These are phyloP conservation scores for Phyllostomus discolor DNA, from an alignment of 2,113 vertebrate species.

Conservation along the genomic window DNA sequence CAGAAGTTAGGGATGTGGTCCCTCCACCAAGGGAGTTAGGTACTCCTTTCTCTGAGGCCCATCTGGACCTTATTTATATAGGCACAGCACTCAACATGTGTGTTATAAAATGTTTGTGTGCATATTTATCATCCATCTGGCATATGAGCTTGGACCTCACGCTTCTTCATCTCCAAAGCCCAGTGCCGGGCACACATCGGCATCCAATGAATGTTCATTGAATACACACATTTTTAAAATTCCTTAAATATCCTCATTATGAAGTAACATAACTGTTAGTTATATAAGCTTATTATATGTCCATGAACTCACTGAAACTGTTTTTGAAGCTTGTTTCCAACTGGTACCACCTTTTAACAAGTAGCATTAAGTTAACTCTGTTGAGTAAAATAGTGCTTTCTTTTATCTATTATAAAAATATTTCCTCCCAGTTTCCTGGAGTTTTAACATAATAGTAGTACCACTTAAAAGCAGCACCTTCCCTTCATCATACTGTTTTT, in stretches of 20 bases:
- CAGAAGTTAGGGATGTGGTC: background rate
- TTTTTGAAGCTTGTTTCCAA: background rate
- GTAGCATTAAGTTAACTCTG: background rate
- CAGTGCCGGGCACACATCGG: background rate
- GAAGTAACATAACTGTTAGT: background rate
- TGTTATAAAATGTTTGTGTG: background rate
- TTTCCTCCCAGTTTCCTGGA: background rate
- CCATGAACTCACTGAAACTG: background rate
- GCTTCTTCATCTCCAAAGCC: background rate
- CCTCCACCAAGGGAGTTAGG: background rate
- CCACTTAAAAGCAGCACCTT: background rate
- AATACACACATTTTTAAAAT: background rate
- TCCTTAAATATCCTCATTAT: background rate
- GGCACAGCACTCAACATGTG: background rate
- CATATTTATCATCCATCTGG: background rate
- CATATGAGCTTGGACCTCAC: background rate
- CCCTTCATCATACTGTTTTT: conserved; percentile 4
- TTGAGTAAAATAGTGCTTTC: background rate
- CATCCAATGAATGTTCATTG: background rate
- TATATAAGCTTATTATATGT: background rate
- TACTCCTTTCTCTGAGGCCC: background rate
- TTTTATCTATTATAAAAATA: background rate
- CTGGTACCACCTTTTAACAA: background rate
- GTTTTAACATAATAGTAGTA: background rate
- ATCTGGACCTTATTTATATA: background rate